Percentiles rank a stretch among this genome's conserved stretches.
Conservation (phyloP, 2,888 invertebrate genomes). For the Agrochola macilenta region DNA sequence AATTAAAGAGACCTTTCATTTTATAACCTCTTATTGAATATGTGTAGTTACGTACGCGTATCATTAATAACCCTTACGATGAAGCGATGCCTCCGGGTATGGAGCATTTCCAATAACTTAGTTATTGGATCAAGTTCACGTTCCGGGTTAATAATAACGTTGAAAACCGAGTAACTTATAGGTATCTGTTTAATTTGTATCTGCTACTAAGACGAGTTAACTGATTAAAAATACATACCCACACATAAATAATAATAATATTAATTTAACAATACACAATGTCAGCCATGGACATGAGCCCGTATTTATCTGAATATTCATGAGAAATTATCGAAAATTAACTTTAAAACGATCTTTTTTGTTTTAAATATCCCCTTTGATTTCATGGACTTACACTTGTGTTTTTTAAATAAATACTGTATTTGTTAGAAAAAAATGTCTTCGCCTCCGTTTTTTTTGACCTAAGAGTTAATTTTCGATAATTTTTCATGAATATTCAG, state of each 20-base stretch:
- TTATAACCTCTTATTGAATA: not conserved
- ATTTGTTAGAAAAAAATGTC: too few relatives aligned
- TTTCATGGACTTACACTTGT: too few relatives aligned
- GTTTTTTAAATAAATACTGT: too few relatives aligned
- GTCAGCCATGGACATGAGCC: too few relatives aligned
- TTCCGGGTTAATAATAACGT: conserved; percentile 33
- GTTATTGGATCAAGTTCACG: conserved; percentile 40
- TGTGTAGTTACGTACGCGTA: not conserved
- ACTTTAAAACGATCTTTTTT: too few relatives aligned
- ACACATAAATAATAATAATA: not conserved
- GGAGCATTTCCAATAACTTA: conserved; percentile 38
- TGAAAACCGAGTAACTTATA: not conserved
- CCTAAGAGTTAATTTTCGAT: too few relatives aligned
- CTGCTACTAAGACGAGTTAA: not conserved
- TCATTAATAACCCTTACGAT: not conserved
- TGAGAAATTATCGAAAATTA: too few relatives aligned
- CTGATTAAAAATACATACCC: not conserved
- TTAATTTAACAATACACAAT: too few relatives aligned
- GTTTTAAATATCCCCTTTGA: too few relatives aligned
- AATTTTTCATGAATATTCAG: too few relatives aligned
- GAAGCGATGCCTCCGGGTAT: conserved; percentile 8
- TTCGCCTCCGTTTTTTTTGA: too few relatives aligned
- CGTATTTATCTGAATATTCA: too few relatives aligned
- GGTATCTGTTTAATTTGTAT: not conserved
- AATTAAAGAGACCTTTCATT: not conserved